These are phyloP conservation scores for Notolepis coatsorum DNA, from an alignment of 2,797 vertebrate species.

Conservation along the genomic window DNA sequence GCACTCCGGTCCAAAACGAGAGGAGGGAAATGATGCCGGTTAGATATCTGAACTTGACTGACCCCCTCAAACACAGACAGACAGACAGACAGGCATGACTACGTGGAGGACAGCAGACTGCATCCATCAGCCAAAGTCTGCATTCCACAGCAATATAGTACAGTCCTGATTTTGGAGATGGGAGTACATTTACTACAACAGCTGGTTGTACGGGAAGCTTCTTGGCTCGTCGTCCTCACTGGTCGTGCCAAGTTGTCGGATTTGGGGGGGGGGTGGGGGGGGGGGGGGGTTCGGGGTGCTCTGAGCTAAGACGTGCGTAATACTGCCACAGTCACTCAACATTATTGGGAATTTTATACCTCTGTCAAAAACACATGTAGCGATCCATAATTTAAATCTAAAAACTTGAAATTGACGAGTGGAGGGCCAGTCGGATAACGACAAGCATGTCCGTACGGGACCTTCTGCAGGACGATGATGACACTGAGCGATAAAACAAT, in stretches of 20 bases:
- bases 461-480: slow-evolving; percentile 26
- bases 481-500: slow-evolving; percentile 24
- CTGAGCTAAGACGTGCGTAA: slow-evolving; percentile 33
- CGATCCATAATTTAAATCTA: neutral
- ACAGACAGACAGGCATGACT: slow-evolving; percentile 41
- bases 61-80: slow-evolving; percentile 55
- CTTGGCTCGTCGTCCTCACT: slow-evolving; percentile 49
- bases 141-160: slow-evolving; percentile 56
- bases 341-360: neutral
- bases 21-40: slow-evolving; percentile 2
- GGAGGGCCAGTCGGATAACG: slow-evolving; percentile 17
- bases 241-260: slow-evolving; percentile 46
- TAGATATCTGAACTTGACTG: slow-evolving; percentile 44
- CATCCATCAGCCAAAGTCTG: slow-evolving; percentile 69
- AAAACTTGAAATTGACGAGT: neutral
- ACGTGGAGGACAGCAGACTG: slow-evolving; percentile 54
- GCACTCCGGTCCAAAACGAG: slow-evolving; percentile 8
- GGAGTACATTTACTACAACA: slow-evolving; percentile 81
- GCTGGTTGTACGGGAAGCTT: slow-evolving; percentile 82
- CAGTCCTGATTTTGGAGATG: slow-evolving; percentile 39
- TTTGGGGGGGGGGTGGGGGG: slow-evolving; percentile 20
- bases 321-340: slow-evolving; percentile 18
- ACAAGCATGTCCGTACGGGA: slow-evolving; percentile 29
- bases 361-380: neutral
- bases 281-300: slow-evolving; percentile 15